Base-by-base conservation (phyloP, 2,888 invertebrate species). In the Tetramorium bicarinatum region DNA sequence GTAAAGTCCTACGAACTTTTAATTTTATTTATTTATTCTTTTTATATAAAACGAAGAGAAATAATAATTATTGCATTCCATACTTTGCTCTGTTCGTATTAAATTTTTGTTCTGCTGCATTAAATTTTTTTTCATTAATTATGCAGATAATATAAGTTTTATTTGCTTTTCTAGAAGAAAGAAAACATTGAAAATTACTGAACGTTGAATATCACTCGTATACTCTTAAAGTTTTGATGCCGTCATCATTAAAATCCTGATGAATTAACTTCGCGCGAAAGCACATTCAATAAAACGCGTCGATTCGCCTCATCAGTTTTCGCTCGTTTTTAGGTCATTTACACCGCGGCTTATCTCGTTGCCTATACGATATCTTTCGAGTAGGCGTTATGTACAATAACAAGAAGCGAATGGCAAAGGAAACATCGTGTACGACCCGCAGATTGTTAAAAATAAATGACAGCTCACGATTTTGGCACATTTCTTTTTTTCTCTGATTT, bases 291-390 rank as follows among this genome's bases (percentile, higher is more conserved):
- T 66, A 38, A 74, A 74, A 59, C 56, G 34, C 59, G 9, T 8
- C 72, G 72, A 72, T 72, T 80, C 59, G 59, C 62, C n/a, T 75
- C 15, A 74, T 75, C 25, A 21, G 56, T 75, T 82, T 56, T 25
- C 34, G 34, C 66, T 62, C 61, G 34, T 15, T 15, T 38, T 83
- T 13, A 49, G 49, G 77, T 84, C 69, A 41, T 79, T 79, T 85
- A 52, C 15, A 62, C 71, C 11, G 34, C 15, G 29, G 38, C 25
- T 83, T 87, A 83, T 85, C 83, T 56, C 25, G 41, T 4, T 47
- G 34, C 34, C 13, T 13, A 8, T n/a, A 38, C 13, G 52, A 56
- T 81, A 44, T 64, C 41, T 21, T 21, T 18, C 25, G 47, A 64
- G 54, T 47, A 62, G 74, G 62, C 25, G 84, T 38, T n/a, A 44